phyloP scores from a whole-genome alignment of 2,888 invertebrate genomes.

The Acronicta aceris region DNA sequence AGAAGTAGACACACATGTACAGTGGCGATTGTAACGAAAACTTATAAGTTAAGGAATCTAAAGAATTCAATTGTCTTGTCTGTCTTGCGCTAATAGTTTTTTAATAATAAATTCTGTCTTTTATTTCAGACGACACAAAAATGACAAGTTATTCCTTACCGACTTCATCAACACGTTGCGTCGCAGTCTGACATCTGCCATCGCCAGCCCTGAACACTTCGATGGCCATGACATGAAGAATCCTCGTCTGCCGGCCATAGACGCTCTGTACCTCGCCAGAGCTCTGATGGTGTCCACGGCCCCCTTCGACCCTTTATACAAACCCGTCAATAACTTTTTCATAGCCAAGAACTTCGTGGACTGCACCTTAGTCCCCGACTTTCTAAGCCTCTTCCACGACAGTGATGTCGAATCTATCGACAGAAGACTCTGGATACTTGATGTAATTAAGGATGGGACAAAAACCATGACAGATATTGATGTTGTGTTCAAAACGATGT shows the following conservation, averaged over 20 bases:
- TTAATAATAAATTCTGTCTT: constrained; percentile 33
- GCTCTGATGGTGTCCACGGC: constrained; percentile 92
- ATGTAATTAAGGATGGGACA: constrained; percentile 93
- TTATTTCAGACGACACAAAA: constrained; percentile 84
- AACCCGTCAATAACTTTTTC: constrained; percentile 93
- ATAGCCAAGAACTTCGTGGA: constrained; percentile 94
- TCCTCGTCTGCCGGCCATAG: constrained; percentile 89
- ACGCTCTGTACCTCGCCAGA: constrained; percentile 92
- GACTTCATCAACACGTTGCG: constrained; percentile 92
- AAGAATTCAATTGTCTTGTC: too few relatives aligned
- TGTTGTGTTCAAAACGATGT: constrained; percentile 92
- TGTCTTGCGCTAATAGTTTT: too few relatives aligned
- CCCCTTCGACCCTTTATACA: constrained; percentile 93
- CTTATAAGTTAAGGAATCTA: too few relatives aligned
- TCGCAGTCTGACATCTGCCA: constrained; percentile 87
- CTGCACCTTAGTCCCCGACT: constrained; percentile 95
- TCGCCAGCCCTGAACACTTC: constrained; percentile 56
- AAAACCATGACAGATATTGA: constrained; percentile 93
- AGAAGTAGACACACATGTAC: too few relatives aligned
- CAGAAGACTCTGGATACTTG: constrained; percentile 94
- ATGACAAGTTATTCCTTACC: constrained; percentile 91
- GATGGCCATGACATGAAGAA: constrained; percentile 65
- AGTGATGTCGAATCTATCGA: constrained; percentile 91
- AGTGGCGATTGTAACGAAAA: too few relatives aligned
- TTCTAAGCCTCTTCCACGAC: constrained; percentile 95